Evolutionary conservation across 2,797 vertebrate species (phyloP).

Genomic region (Avahi laniger): DNA sequence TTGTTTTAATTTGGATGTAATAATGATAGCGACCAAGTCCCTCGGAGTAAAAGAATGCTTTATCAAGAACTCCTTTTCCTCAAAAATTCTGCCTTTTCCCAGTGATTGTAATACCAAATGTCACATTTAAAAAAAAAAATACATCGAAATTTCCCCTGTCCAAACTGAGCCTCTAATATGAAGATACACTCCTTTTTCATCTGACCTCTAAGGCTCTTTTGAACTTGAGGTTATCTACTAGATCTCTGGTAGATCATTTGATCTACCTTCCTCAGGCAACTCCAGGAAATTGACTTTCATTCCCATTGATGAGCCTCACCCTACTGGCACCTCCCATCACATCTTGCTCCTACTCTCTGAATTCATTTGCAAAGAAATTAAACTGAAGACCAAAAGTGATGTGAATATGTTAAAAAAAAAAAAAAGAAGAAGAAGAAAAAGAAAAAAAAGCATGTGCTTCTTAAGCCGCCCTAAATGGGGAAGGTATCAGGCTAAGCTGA

Average conservation of each 20-base stretch:
- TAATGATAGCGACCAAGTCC: constrained; percentile 10
- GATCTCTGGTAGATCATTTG: constrained; percentile 5
- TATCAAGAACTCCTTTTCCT: constrained; percentile 4
- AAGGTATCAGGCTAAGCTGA: constrained; percentile 11
- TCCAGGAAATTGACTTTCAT: constrained; percentile 26
- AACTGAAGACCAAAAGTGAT: constrained; percentile 40
- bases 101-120: background rate
- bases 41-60: constrained; percentile 37
- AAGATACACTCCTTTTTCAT: background rate
- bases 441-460: background rate
- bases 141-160: background rate
- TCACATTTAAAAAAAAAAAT: background rate
- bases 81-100: constrained; percentile 17
- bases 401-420: background rate
- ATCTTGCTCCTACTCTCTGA: constrained; percentile 33
- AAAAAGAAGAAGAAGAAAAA: background rate
- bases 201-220: constrained; percentile 18
- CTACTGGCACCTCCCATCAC: background rate
- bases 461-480: background rate
- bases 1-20: constrained; percentile 57
- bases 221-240: background rate
- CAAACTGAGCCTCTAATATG: constrained; percentile 40
- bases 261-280: background rate
- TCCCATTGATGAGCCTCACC: background rate
- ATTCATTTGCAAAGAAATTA: constrained; percentile 53